These are phyloP conservation scores for Ectropis crepuscularia DNA, from an alignment of 2,888 invertebrate species.

Conservation along the genomic window DNA sequence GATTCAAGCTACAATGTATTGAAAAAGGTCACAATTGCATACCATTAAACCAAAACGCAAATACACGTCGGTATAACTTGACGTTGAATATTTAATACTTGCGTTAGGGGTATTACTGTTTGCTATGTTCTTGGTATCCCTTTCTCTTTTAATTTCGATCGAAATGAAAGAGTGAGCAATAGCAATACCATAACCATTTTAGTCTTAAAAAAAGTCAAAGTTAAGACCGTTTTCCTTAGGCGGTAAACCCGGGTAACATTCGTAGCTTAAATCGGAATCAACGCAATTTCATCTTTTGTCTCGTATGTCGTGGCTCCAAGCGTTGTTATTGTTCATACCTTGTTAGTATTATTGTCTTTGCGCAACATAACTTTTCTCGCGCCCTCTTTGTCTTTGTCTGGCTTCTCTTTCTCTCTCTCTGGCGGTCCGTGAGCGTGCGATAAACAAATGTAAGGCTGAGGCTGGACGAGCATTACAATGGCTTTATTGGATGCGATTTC, in stretches of 20 bases:
- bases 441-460: slow-evolving; percentile 31
- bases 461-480: background rate
- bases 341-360: slow-evolving; percentile 35
- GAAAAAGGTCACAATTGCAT: no score
- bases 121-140: no score
- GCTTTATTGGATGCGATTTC: no score
- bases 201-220: background rate
- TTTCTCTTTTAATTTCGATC: no score
- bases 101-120: no score
- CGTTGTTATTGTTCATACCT: slow-evolving; percentile 35
- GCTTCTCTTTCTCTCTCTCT: slow-evolving; percentile 36
- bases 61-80: no score
- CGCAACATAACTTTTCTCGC: slow-evolving; percentile 46
- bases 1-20: no score
- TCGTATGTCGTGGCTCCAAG: background rate
- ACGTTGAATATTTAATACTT: no score
- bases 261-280: background rate
- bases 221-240: no score
- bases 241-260: background rate
- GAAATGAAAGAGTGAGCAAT: no score
- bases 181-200: no score
- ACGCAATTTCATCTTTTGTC: background rate
- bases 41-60: no score
- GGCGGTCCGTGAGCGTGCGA: slow-evolving; percentile 36
- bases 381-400: slow-evolving; percentile 29